phyloP scores from a whole-genome alignment of 2,797 vertebrate species.

The Fratercula arctica region DNA sequence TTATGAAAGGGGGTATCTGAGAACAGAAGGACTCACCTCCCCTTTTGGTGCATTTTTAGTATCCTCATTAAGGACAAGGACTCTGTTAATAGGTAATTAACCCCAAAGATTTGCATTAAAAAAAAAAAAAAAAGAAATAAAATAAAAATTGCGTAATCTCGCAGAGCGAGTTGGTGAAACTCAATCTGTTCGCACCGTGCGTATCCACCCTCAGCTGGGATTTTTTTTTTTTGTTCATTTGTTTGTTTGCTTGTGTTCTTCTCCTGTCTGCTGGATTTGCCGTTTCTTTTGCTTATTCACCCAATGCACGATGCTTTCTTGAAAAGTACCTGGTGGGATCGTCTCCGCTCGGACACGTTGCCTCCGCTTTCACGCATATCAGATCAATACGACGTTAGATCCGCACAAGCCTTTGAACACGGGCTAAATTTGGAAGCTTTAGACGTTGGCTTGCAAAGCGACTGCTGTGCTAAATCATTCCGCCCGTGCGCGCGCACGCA shows the following conservation, averaged over 20 bases:
- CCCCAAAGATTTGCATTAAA: neutral
- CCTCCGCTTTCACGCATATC: neutral
- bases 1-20: too few species aligned
- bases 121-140: neutral
- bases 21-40: neutral
- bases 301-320: neutral
- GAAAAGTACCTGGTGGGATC: neutral
- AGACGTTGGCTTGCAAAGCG: neutral
- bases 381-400: neutral
- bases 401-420: neutral
- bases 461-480: neutral
- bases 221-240: too few species aligned
- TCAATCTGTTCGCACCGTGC: neutral
- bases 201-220: too few species aligned
- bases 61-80: neutral
- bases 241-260: neutral
- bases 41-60: neutral
- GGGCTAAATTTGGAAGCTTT: neutral
- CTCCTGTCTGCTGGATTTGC: neutral
- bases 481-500: neutral
- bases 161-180: neutral
- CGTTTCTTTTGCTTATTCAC: neutral
- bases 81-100: neutral
- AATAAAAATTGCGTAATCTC: neutral
- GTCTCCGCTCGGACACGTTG: neutral